phyloP scores from a whole-genome alignment of 1,140 invertebrate species.

The Heliothis subflexa region DNA sequence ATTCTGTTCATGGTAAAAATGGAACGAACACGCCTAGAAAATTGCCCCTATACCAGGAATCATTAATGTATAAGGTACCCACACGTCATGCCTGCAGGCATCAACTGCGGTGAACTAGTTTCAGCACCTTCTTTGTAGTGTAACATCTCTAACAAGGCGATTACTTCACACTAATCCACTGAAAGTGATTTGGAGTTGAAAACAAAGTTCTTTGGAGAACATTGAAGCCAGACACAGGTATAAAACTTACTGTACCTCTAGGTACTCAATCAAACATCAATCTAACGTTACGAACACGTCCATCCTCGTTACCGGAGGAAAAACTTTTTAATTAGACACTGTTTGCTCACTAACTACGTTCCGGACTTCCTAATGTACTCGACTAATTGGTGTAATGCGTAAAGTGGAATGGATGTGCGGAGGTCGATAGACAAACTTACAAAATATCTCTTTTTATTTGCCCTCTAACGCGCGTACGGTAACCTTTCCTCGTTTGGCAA shows the following conservation, averaged over 20 bases:
- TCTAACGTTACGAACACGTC: slow-evolving; percentile 47
- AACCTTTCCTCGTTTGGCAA: slow-evolving; percentile 31
- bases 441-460: slow-evolving; percentile 34
- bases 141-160: slow-evolving; percentile 37
- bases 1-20: neutral
- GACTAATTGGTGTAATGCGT: slow-evolving; percentile 52
- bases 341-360: slow-evolving; percentile 51
- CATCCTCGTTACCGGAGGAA: slow-evolving; percentile 49
- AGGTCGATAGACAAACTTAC: slow-evolving; percentile 38
- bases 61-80: neutral
- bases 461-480: slow-evolving; percentile 1
- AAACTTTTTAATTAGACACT: slow-evolving; percentile 63
- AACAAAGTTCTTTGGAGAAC: slow-evolving; percentile 38
- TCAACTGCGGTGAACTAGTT: neutral
- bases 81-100: neutral
- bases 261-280: slow-evolving; percentile 53
- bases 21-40: neutral
- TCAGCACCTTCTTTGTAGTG: slow-evolving; percentile 13
- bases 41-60: slow-evolving; percentile 10
- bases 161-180: slow-evolving; percentile 41
- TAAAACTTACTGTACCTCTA: slow-evolving; percentile 34
- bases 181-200: slow-evolving; percentile 42
- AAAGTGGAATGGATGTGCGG: slow-evolving; percentile 41
- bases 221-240: slow-evolving; percentile 34
- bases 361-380: slow-evolving; percentile 53